Evolutionary conservation across 2,888 invertebrate genomes (phyloP), one percentile per base, ranked within the genome.

Genomic region (Loripinus fragilis): DNA sequence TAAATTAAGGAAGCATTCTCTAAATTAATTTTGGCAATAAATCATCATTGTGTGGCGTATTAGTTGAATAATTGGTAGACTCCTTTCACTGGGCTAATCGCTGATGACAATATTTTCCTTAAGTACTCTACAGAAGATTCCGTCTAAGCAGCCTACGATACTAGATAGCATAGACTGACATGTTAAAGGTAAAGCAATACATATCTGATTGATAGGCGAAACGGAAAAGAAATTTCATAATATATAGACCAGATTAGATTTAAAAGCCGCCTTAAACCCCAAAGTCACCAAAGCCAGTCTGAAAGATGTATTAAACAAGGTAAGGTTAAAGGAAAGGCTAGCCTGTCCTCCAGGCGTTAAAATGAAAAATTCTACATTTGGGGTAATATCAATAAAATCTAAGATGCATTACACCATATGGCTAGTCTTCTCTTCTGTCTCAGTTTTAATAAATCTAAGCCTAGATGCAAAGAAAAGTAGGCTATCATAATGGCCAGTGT

Each of bases 11-110:
- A 33, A 17, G 60, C 33, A 60, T 60, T 60, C 60, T 33, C 33
- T 30, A 33, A 60, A 60, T 60, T 60, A 60, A 60, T 60, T 60
- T 60, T 33, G 17, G 17, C 33, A 60, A 60, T 60, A 17, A 60
- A 60, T 60, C 60, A 60, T 60, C 17, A 60, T 60, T 33, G 60
- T 60, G 60, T 60, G 60, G 23, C 60, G 33, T 60, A 33, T 60
- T 17, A 30, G 1, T 60, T 60, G 10, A 60, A 60, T 60, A 60
- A 60, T 60, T 17, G 33, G 33, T 33, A 17, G 33, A 60, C 60
- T 33, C 20, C 60, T 60, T 60, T 60, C 17, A 60, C 33, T 60
- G 33, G 2, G 33, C 28, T 33, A 60, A 60, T 60, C 60, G 17
- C 17, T 10, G 60, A 33, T 7, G 33, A 33, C 60, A 60, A 60